Conservation (phyloP, 1,140 invertebrate species). For the Archegozetes longisetosus region DNA sequence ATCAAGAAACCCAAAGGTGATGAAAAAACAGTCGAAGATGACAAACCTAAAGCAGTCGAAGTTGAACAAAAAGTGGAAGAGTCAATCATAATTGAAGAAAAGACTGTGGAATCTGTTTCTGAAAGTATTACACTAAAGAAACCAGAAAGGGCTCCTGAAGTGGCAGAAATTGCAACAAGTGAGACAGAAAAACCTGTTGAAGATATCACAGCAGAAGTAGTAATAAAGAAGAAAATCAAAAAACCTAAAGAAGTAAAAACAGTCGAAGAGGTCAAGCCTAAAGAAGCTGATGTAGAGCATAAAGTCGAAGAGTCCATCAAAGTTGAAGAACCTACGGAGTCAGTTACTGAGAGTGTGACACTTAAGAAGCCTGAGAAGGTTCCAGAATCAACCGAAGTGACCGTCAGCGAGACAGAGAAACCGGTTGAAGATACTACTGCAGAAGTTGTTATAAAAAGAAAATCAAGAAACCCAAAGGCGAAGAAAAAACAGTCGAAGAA, state of each 20-base stretch:
- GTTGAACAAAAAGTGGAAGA: slow-evolving; percentile 9
- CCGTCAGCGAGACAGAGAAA: too few relatives aligned
- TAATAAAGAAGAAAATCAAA: too few relatives aligned
- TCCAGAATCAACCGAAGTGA: too few relatives aligned
- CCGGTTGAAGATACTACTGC: slow-evolving; percentile 27
- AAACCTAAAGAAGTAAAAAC: too few relatives aligned
- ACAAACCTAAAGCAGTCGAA: slow-evolving; percentile 17
- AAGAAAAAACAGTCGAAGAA: slow-evolving; percentile 10
- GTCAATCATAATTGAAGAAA: neutral
- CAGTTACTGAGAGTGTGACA: neutral
- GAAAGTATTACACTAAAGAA: too few relatives aligned
- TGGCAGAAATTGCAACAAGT: too few relatives aligned
- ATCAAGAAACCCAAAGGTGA: slow-evolving; percentile 15
- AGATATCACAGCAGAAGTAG: too few relatives aligned
- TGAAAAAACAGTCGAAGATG: slow-evolving; percentile 6
- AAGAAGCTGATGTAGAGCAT: too few relatives aligned
- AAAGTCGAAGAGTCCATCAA: slow-evolving; percentile 38
- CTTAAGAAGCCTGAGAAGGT: neutral
- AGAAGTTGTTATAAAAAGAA: slow-evolving; percentile 7
- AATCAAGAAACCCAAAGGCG: slow-evolving; percentile 13
- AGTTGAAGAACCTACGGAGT: slow-evolving; percentile 26
- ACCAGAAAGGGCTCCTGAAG: too few relatives aligned
- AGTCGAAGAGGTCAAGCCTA: too few relatives aligned
- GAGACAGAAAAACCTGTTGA: too few relatives aligned
- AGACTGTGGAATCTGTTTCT: neutral